A percentile compares a stretch with the other conserved stretches of the same genome.
phyloP scores from a whole-genome alignment of 2,797 vertebrate genomes.

The Pyrocephalus nanus region DNA sequence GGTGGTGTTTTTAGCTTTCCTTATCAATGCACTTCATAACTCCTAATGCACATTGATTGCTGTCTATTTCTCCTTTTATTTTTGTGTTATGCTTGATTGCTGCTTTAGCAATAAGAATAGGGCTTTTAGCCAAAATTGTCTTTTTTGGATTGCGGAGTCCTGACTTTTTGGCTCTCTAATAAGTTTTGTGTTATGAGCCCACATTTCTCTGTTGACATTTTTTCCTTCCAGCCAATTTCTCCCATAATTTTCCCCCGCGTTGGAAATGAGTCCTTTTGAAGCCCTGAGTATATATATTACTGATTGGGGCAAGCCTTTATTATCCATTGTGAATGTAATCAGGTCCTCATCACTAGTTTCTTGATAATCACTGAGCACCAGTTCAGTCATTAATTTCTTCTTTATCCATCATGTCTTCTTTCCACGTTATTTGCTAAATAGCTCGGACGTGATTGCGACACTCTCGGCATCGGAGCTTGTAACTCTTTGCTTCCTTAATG shows the following conservation, averaged over 20 bases:
- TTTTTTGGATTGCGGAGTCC: constrained; percentile 49
- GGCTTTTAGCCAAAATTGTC: constrained; percentile 68
- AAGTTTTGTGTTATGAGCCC: constrained; percentile 64
- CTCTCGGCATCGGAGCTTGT: constrained; percentile 51
- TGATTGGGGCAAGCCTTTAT: constrained; percentile 70
- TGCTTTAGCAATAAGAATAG: constrained; percentile 63
- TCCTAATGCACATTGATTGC: constrained; percentile 62
- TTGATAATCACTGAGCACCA: constrained; percentile 67
- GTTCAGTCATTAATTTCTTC: constrained; percentile 68
- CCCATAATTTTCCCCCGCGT: constrained; percentile 48
- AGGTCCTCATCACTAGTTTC: constrained; percentile 70
- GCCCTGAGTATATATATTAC: constrained; percentile 63
- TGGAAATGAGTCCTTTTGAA: constrained; percentile 65
- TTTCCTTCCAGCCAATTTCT: constrained; percentile 69
- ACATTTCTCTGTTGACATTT: constrained; percentile 70
- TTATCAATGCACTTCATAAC: constrained; percentile 58
- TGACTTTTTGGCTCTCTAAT: constrained; percentile 63
- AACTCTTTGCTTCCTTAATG: constrained; percentile 65
- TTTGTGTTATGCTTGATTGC: constrained; percentile 62
- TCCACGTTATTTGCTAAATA: constrained; percentile 72
- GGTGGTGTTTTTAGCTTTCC: constrained; percentile 37
- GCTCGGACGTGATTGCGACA: constrained; percentile 61
- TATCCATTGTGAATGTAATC: constrained; percentile 70
- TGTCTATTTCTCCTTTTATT: constrained; percentile 56
- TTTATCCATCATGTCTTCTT: constrained; percentile 71